These are phyloP conservation scores for Brachyrhaphis roseni DNA, from an alignment of 2,797 vertebrate genomes.

Conservation along the genomic window DNA sequence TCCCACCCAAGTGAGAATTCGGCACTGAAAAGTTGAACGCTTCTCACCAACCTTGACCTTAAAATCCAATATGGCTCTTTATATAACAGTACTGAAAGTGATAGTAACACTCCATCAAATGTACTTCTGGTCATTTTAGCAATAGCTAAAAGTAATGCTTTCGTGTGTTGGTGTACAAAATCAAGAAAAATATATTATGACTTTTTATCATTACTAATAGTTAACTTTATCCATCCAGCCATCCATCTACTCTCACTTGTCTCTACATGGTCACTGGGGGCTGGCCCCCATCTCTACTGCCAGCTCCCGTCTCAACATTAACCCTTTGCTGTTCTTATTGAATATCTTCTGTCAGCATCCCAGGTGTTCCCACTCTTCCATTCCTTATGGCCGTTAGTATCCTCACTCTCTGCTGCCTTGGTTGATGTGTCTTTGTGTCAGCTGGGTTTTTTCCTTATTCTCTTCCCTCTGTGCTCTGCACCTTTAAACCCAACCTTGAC, in stretches of 20 bases:
- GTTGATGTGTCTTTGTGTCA: constrained; percentile 31
- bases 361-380: not conserved
- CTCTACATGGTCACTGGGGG: not conserved
- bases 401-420: constrained; percentile 21
- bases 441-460: constrained; percentile 14
- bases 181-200: not conserved
- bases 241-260: not conserved
- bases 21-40: not conserved
- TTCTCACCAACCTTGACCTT: not conserved
- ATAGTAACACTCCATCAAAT: not conserved
- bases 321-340: constrained; percentile 12
- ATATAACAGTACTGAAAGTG: not conserved
- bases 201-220: not conserved
- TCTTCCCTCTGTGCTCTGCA: constrained; percentile 33
- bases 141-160: not conserved
- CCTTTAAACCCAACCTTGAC: constrained; percentile 57
- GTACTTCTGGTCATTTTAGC: not conserved
- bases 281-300: constrained; percentile 31
- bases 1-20: not conserved
- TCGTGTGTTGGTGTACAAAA: not conserved
- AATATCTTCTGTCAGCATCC: not conserved
- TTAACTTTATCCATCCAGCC: not conserved
- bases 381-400: not conserved
- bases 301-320: constrained; percentile 36
- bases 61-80: not conserved